phyloP scores from a whole-genome alignment of 2,113 vertebrate genomes.

The Ophiodon elongatus region DNA sequence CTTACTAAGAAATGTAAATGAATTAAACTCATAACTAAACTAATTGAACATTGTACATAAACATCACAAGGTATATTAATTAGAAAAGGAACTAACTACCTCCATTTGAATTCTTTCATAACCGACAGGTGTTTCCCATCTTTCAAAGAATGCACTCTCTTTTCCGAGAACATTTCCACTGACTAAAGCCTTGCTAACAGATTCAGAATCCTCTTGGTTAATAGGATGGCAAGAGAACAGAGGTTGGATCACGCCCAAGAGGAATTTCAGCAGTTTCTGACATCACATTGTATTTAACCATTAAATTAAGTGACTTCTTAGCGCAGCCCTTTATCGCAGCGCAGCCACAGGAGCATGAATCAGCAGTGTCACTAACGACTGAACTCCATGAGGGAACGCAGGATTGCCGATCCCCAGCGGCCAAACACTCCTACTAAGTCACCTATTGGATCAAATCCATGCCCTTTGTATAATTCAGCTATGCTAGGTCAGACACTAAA shows the following conservation, averaged over 20 bases:
- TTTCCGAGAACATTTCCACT: too few relatives aligned
- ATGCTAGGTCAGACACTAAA: too few relatives aligned
- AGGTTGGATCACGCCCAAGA: too few relatives aligned
- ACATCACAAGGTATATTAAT: not conserved
- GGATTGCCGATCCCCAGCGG: too few relatives aligned
- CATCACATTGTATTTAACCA: not conserved
- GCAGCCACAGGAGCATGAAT: too few relatives aligned
- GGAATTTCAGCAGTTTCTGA: too few relatives aligned
- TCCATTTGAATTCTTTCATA: not conserved
- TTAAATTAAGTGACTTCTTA: not conserved
- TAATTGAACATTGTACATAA: not conserved
- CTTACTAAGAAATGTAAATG: not conserved
- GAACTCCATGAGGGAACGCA: not conserved
- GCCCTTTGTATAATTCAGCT: not conserved
- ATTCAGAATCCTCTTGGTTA: too few relatives aligned
- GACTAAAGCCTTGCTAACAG: too few relatives aligned
- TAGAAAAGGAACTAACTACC: not conserved
- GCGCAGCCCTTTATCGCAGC: too few relatives aligned
- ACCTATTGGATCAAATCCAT: not conserved
- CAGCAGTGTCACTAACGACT: not conserved
- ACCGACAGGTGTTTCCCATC: not conserved
- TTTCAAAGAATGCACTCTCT: too few relatives aligned
- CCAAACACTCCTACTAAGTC: not conserved
- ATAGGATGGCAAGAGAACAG: too few relatives aligned
- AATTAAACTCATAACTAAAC: not conserved